Conservation (phyloP, 2,797 vertebrate species). For the Chloroceryle amazona region DNA sequence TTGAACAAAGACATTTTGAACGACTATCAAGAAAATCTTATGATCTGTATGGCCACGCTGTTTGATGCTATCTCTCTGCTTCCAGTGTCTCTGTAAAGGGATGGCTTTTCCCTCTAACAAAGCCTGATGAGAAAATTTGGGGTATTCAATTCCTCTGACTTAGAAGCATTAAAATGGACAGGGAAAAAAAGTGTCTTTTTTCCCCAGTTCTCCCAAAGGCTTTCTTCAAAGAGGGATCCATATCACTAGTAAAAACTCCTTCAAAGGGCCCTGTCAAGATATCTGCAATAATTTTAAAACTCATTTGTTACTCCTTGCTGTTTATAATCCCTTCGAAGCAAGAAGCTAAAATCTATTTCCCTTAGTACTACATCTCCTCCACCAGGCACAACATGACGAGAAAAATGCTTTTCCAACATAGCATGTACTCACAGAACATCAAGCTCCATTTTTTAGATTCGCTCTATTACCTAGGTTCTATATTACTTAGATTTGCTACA, state of each 20-base stretch:
- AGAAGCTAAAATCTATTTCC: slow-evolving; percentile 15
- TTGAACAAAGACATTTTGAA: neutral
- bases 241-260: slow-evolving; percentile 29
- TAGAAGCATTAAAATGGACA: neutral
- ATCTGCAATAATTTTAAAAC: slow-evolving; percentile 47
- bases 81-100: neutral
- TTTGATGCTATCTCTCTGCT: neutral
- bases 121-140: neutral
- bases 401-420: neutral
- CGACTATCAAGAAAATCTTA: neutral
- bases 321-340: neutral
- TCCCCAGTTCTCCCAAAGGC: neutral
- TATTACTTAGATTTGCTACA: neutral
- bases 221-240: slow-evolving; percentile 32
- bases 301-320: slow-evolving; percentile 27
- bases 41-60: neutral
- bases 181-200: neutral
- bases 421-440: neutral
- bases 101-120: neutral
- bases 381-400: neutral
- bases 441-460: neutral
- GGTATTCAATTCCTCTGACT: neutral
- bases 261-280: neutral
- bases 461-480: neutral
- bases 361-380: neutral